Evolutionary conservation across 2,797 vertebrate species (phyloP).

Genomic region (Cossypha niveicapilla): DNA sequence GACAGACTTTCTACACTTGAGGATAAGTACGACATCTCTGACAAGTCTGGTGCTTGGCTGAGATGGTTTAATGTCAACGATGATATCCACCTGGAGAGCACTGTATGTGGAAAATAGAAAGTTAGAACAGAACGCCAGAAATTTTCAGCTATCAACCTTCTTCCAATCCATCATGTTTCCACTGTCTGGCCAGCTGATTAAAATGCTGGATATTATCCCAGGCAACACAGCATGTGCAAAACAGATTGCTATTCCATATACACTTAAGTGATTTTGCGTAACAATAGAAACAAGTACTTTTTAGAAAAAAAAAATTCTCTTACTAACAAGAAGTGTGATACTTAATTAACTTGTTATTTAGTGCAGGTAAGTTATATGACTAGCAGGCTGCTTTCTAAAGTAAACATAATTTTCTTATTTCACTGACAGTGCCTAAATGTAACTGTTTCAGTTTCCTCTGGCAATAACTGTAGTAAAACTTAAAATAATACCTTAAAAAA

Average conservation of each 20-base stretch:
- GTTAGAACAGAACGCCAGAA: slow-evolving; percentile 70
- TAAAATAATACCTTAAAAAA: neutral
- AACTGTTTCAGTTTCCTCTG: neutral
- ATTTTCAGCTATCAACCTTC: slow-evolving; percentile 72
- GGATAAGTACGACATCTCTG: slow-evolving; percentile 84
- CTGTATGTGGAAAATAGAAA: slow-evolving; percentile 78
- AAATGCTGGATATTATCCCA: slow-evolving; percentile 83
- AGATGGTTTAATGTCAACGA: slow-evolving; percentile 87
- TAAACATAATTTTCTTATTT: slow-evolving; percentile 6
- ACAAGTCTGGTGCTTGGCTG: slow-evolving; percentile 75
- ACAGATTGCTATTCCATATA: slow-evolving; percentile 77
- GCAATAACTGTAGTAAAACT: neutral
- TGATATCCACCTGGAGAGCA: slow-evolving; percentile 95
- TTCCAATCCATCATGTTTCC: slow-evolving; percentile 77
- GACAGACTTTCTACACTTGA: slow-evolving; percentile 90
- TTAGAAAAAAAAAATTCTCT: slow-evolving; percentile 34
- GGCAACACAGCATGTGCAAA: slow-evolving; percentile 83
- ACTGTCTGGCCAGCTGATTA: slow-evolving; percentile 93
- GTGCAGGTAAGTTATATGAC: neutral
- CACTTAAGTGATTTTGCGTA: slow-evolving; percentile 69
- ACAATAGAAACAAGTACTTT: slow-evolving; percentile 63
- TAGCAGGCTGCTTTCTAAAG: slow-evolving; percentile 1
- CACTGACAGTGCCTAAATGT: neutral
- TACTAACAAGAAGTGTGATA: neutral
- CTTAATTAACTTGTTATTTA: slow-evolving; percentile 10